Base-by-base conservation (phyloP, 2,888 invertebrate species). In the Stegana nigrithorax region DNA sequence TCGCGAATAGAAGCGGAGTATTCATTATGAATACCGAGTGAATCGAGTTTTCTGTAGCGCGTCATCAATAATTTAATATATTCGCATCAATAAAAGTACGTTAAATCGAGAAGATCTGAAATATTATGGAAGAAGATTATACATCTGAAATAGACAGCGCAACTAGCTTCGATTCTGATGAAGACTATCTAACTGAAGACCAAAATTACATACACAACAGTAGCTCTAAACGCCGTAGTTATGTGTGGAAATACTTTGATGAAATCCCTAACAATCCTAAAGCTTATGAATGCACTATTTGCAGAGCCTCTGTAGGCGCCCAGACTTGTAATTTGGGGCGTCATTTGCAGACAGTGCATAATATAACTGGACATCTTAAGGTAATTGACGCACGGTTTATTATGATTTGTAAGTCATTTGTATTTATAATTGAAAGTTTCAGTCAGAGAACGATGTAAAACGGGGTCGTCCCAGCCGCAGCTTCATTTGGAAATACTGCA, bases 401-500 rank as follows among this genome's bases (percentile, higher is more conserved):
- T n/a, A n/a, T n/a, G n/a, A n/a, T n/a, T 58, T 55, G 21, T 36
- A 67, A 47, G 67, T 12, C 1, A 26, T 2, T 10, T 27, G 21
- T 19, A 47, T 32, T 27, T 10, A 7, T 17, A 42, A n/a, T 1
- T 1, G 12, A 4, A 2, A 8, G 19, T 17, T 12, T 1, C 2
- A 39, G 44, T 36, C 67, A 45, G 66, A 60, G 8, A 67, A 67
- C 4, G 71, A 70, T 27, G 65, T 68, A 2, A 69, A 65, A 5
- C 70, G 70, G 4, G 72, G 73, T 45, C 75, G 79, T 1, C 73
- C 77, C 2, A 78, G 75, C 59, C 70, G 73, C 3, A 81, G 81
- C 63, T 74, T 81, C 29, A 76, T 81, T 55, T 81, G 81, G 81
- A 81, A 80, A 59, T 81, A 76, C 58, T 80, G 81, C 55, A 75